These are phyloP conservation scores for Frankliniella fusca DNA, from an alignment of 2,888 invertebrate genomes.

Conservation along the genomic window DNA sequence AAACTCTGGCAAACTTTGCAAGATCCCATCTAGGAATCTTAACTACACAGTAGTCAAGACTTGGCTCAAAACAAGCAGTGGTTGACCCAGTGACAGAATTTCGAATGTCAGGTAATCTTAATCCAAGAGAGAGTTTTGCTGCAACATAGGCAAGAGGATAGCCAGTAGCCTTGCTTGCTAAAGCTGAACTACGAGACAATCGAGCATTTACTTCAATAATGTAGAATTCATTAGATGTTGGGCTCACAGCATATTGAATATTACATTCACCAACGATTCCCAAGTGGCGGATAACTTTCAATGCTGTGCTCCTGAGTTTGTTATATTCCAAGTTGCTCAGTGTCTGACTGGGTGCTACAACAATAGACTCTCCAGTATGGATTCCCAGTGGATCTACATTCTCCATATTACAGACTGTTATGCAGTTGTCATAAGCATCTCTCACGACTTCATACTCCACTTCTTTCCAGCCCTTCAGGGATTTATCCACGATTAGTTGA, in stretches of 20 bases:
- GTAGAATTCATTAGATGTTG: slow-evolving; percentile 81
- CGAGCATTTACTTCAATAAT: slow-evolving; percentile 96
- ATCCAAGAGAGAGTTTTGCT: slow-evolving; percentile 89
- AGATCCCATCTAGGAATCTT: slow-evolving; percentile 99
- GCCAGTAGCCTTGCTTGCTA: slow-evolving; percentile 99
- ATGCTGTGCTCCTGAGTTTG: slow-evolving; percentile 85
- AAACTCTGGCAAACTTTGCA: slow-evolving; percentile 88
- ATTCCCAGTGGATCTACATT: slow-evolving; percentile 98
- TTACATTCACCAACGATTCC: slow-evolving; percentile 98
- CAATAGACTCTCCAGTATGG: slow-evolving; percentile 97
- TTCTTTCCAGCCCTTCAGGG: slow-evolving; percentile 98
- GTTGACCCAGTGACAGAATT: slow-evolving; percentile 93
- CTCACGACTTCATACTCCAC: slow-evolving; percentile 98
- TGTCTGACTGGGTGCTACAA: slow-evolving; percentile 98
- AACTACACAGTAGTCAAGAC: slow-evolving; percentile 98
- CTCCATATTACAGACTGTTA: slow-evolving; percentile 99
- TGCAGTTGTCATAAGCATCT: slow-evolving; percentile 96
- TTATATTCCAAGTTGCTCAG: slow-evolving; percentile 94
- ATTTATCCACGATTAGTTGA: slow-evolving; percentile 94
- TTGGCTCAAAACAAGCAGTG: slow-evolving; percentile 98
- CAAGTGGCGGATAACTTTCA: slow-evolving; percentile 92
- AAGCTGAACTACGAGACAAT: slow-evolving; percentile 91
- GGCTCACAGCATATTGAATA: slow-evolving; percentile 96
- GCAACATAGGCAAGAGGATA: slow-evolving; percentile 98
- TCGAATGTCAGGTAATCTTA: slow-evolving; percentile 76